A percentile compares a stretch with the other conserved stretches of the same genome.
Conservation (phyloP, 2,113 vertebrate species). For the Ginglymostoma cirratum region DNA sequence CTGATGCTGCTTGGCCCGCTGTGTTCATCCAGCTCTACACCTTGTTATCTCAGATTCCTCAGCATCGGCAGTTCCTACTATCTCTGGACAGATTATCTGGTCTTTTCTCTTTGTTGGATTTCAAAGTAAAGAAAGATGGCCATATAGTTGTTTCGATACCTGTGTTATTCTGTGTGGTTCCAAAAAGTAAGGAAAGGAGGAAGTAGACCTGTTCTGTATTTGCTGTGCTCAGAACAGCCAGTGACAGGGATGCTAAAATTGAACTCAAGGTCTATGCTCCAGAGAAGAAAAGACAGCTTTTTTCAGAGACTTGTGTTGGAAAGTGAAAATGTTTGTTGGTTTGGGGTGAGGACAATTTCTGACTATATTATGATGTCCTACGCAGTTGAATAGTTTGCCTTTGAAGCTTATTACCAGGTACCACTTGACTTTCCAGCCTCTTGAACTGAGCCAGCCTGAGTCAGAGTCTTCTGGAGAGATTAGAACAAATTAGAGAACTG, state of each 20-base stretch:
- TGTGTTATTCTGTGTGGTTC: not conserved
- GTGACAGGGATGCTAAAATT: not conserved
- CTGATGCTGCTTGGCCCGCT: too few species aligned
- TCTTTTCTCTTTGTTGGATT: not conserved
- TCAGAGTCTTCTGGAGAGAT: not conserved
- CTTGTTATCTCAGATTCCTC: too few species aligned
- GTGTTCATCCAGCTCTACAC: too few species aligned
- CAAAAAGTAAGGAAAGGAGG: not conserved
- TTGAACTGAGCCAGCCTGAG: not conserved
- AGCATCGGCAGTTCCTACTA: too few species aligned
- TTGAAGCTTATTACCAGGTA: not conserved
- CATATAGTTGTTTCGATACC: not conserved
- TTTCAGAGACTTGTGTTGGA: not conserved
- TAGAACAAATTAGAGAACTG: not conserved
- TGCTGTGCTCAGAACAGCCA: not conserved
- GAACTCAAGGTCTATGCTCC: not conserved
- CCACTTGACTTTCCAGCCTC: not conserved
- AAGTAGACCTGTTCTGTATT: not conserved
- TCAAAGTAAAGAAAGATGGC: not conserved
- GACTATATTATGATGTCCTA: not conserved
- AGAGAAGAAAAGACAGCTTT: not conserved
- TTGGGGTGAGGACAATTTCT: not conserved
- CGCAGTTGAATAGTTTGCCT: not conserved
- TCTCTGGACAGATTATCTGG: not conserved
- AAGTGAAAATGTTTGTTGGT: not conserved